Percentiles rank a stretch among this genome's conserved stretches.
Evolutionary conservation across 2,797 vertebrate genomes (phyloP).

Genomic region (Pterois miles): DNA sequence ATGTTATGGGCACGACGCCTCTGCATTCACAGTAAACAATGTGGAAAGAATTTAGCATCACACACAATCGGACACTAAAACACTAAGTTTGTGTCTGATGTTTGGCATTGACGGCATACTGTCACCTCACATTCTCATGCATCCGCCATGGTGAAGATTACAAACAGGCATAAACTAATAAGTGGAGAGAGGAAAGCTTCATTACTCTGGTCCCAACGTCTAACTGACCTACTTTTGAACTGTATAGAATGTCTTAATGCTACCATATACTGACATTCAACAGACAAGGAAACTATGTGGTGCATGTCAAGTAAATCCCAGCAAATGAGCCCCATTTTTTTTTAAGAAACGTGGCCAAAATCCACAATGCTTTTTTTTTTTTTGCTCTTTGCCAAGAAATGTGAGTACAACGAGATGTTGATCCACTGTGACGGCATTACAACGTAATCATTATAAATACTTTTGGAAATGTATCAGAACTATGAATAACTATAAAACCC

Average conservation of each 20-base stretch:
- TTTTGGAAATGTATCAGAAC: not conserved
- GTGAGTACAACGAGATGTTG: not conserved
- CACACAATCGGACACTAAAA: not conserved
- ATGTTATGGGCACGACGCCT: not conserved
- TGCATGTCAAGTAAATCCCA: not conserved
- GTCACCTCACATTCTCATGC: not conserved
- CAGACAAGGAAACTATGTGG: not conserved
- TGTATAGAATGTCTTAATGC: not conserved
- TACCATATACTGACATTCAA: not conserved
- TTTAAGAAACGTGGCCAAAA: not conserved
- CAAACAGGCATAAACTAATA: not conserved
- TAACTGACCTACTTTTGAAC: not conserved
- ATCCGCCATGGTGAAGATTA: not conserved
- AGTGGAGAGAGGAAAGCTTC: not conserved
- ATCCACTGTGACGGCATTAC: not conserved
- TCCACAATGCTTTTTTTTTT: not conserved
- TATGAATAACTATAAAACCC: not conserved
- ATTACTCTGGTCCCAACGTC: not conserved
- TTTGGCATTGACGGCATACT: not conserved
- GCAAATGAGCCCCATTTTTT: not conserved
- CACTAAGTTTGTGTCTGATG: not conserved
- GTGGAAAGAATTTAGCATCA: not conserved
- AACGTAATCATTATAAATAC: not conserved
- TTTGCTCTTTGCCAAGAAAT: not conserved
- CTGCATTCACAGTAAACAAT: slow-evolving; percentile 12